phyloP scores from a whole-genome alignment of 2,113 vertebrate species.

The Salminus brasiliensis region DNA sequence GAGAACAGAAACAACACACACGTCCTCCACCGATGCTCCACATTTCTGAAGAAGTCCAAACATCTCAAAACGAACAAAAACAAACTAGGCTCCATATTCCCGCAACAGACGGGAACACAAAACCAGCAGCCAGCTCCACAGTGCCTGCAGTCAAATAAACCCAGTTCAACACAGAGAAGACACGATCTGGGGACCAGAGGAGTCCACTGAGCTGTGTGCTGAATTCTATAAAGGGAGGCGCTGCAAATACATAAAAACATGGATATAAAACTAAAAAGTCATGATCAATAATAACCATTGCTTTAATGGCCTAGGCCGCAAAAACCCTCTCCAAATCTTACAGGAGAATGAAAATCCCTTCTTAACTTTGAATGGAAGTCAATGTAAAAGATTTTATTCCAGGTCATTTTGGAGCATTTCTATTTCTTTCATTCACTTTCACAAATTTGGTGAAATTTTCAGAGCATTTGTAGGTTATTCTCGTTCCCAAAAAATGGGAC shows the following conservation, averaged over 20 bases:
- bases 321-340: no score
- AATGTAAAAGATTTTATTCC: no score
- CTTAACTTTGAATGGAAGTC: no score
- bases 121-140: slow-evolving; percentile 28
- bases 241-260: neutral
- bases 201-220: neutral
- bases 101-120: neutral
- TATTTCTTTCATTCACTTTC: no score
- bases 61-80: slow-evolving; percentile 37
- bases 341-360: no score
- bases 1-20: slow-evolving; percentile 55
- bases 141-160: slow-evolving; percentile 35
- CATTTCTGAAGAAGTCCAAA: slow-evolving; percentile 18
- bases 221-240: neutral
- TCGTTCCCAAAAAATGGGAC: no score
- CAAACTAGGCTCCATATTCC: slow-evolving; percentile 4
- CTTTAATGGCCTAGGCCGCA: neutral
- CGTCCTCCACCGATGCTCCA: slow-evolving; percentile 44
- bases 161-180: slow-evolving; percentile 5
- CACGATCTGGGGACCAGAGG: neutral
- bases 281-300: neutral
- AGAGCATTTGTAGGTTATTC: no score
- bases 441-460: no score
- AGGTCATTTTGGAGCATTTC: no score
- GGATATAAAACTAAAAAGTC: neutral